These are phyloP conservation scores for Deladenus siricidicola DNA, from an alignment of 2,888 invertebrate genomes.

Conservation along the genomic window DNA sequence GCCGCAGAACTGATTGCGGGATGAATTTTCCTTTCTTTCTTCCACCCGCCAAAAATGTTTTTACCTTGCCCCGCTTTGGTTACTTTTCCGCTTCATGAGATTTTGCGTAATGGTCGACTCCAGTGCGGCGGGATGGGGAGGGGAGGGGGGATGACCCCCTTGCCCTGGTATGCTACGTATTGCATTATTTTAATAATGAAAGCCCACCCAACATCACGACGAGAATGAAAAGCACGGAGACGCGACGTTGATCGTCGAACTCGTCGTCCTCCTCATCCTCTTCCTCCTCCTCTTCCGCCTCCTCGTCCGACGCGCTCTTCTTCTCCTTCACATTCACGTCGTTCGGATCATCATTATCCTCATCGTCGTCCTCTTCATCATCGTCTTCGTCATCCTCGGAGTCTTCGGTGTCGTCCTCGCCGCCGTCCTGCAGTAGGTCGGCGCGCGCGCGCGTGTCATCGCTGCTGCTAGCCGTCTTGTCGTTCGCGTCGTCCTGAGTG, in stretches of 20 bases:
- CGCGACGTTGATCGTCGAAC: conserved; percentile 42
- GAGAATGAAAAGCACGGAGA: conserved; percentile 52
- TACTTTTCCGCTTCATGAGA: too few relatives aligned
- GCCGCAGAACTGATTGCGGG: too few relatives aligned
- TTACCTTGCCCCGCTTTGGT: too few relatives aligned
- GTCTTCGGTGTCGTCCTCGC: conserved; percentile 10
- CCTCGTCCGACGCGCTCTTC: not conserved
- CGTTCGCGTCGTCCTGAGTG: conserved; percentile 34
- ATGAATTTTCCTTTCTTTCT: too few relatives aligned
- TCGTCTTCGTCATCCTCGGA: conserved; percentile 6
- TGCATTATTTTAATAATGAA: not conserved
- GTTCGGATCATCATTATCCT: conserved; percentile 31
- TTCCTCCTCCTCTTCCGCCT: conserved; percentile 32
- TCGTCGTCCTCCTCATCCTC: conserved; percentile 26
- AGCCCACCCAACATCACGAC: conserved; percentile 50
- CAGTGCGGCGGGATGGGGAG: too few relatives aligned
- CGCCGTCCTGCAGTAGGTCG: conserved; percentile 34
- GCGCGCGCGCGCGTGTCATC: conserved; percentile 37
- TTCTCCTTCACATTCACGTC: not conserved
- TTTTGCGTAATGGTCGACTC: too few relatives aligned
- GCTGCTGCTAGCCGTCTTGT: conserved; percentile 23
- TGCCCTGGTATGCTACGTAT: too few relatives aligned
- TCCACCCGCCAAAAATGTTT: too few relatives aligned
- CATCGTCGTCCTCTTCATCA: conserved; percentile 13
- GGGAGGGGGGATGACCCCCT: too few relatives aligned